Evolutionary conservation across 2,113 vertebrate genomes (phyloP), one percentile per base, ranked within the genome.

Genomic region (Nibea coibor): DNA sequence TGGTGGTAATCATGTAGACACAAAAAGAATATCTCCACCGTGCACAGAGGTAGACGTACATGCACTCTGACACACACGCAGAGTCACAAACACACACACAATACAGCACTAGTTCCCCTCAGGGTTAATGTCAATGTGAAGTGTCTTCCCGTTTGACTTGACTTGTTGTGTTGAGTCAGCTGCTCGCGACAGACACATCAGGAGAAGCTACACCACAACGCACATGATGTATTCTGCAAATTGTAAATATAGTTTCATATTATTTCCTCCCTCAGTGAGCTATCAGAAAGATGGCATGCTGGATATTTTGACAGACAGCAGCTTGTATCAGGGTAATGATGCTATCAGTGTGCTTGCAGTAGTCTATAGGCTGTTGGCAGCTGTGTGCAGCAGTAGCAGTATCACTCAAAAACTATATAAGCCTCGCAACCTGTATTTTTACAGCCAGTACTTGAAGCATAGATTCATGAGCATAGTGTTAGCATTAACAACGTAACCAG

Each of bases 271-370:
- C 48, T 39, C 48, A 35, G 56, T 39, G 45, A 65, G 58, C 63
- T 66, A 47, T 61, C 45, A 50, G 59, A 70, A 28, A 53, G 53
- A 22, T 26, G 53, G 48, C 26, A 45, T 53, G 61, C 67, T 57
- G 83, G 66, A 66, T 68, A 58, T 82, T 86, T 66, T 86, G 84
- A 85, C 50, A 70, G 77, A 83, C 86, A 81, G 79, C 19, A n/a
- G 62, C 80, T 75, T 82, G 81, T 72, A 72, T 82, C 69, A 51
- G 15, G n/a, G 72, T 90, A 90, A 88, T 85, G 79, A 87, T 71
- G 76, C 69, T 78, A 2, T 45, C 42, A 54, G n/a, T 53, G 68
- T 51, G 62, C 31, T 53, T 59, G 47, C 62, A 69, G n/a, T 50
- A 10, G 20, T 75, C 84, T 26, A 47, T 76, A 75, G 56, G 61